phyloP scores from a whole-genome alignment of 2,797 vertebrate species.

The Lacerta bilineata region DNA sequence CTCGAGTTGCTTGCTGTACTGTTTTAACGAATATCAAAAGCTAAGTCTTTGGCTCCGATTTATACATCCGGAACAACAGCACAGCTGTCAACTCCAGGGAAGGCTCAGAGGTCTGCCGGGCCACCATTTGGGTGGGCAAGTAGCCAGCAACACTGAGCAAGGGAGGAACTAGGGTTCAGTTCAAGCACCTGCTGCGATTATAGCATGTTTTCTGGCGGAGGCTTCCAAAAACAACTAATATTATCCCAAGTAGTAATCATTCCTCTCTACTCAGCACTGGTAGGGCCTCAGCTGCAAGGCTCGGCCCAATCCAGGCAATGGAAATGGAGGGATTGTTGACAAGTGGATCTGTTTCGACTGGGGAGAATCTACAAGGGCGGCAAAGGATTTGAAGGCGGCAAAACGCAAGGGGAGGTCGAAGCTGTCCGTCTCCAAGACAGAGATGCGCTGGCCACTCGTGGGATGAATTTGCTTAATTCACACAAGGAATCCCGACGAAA shows the following conservation, averaged over 20 bases:
- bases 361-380: not conserved
- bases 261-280: not conserved
- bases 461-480: not conserved
- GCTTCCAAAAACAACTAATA: not conserved
- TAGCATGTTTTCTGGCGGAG: conserved; percentile 8
- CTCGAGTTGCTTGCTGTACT: not conserved
- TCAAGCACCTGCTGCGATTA: not conserved
- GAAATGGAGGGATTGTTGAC: not conserved
- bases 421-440: too few species aligned
- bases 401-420: not conserved
- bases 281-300: not conserved
- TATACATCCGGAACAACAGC: not conserved
- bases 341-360: not conserved
- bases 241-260: not conserved
- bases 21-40: not conserved
- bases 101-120: not conserved
- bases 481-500: not conserved
- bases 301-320: not conserved
- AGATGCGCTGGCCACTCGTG: not conserved
- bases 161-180: not conserved
- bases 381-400: not conserved
- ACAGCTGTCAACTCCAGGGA: not conserved
- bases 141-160: not conserved
- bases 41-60: not conserved
- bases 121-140: not conserved